Percentiles rank a stretch among this genome's conserved stretches.
These are phyloP conservation scores for Plecotus auritus DNA, from an alignment of 2,113 vertebrate genomes.

Conservation along the genomic window DNA sequence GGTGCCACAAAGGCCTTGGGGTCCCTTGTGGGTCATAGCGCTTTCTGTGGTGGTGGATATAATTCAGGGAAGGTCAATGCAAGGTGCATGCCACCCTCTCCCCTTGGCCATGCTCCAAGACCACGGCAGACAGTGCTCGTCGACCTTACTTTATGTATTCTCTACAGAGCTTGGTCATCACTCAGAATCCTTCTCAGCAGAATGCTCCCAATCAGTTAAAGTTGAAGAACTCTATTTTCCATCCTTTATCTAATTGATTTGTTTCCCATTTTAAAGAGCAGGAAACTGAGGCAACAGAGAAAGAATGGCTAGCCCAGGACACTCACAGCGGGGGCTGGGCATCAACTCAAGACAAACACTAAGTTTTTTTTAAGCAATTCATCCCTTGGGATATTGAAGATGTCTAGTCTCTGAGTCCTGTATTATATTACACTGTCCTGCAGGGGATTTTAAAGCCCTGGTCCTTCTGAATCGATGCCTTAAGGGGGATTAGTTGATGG, in stretches of 20 bases:
- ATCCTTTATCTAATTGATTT: background rate
- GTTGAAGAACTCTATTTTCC: background rate
- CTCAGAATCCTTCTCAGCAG: background rate
- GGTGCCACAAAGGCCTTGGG: background rate
- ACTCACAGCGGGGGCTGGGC: background rate
- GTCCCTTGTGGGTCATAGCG: background rate
- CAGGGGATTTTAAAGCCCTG: background rate
- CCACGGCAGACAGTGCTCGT: background rate
- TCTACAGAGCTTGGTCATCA: background rate
- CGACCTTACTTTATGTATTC: background rate
- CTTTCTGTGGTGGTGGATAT: background rate
- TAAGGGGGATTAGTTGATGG: background rate
- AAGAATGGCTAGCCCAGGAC: background rate
- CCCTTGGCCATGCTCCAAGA: background rate
- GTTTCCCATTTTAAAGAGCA: background rate
- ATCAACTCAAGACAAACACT: background rate
- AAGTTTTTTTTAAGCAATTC: background rate
- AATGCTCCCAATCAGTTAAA: background rate
- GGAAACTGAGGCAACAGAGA: background rate
- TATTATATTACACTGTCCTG: background rate
- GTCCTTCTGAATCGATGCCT: background rate
- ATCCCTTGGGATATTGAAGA: background rate
- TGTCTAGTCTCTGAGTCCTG: background rate
- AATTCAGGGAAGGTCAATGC: background rate
- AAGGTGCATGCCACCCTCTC: background rate